Base-by-base conservation (phyloP, 2,888 invertebrate species). In the Cyclophora punctaria region DNA sequence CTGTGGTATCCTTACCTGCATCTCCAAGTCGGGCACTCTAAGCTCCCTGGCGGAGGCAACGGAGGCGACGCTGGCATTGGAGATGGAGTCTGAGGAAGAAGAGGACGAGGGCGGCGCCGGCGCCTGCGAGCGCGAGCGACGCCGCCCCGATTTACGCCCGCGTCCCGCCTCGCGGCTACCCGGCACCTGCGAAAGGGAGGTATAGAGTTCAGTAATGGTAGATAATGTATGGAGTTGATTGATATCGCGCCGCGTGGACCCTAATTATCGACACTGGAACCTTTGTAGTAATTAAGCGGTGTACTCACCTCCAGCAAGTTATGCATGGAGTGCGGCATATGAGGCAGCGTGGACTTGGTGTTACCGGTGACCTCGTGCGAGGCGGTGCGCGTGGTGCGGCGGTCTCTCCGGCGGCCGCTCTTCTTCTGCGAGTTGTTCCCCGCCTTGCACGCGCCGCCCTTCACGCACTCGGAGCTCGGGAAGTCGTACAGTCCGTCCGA, bases 401-500 rank as follows among this genome's bases (percentile, higher is more conserved):
- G 90, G 20, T 93, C 90, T 71, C 91, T 90, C 63, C 92, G 90
- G 49, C 91, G 90, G 5, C 90, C 90, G 3, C 90, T 89, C 72
- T 92, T 92, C 67, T 92, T 90, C 64, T 90, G 90, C 54, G 90
- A 80, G 48, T 83, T 89, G 47, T 75, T 80, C 5, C 83, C 77
- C 4, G 82, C 78, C 57, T 81, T 85, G 58, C 89, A 89, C 67
- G 86, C 91, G 63, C 89, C 91, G 4, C 86, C 89, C 71, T 81
- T 86, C 54, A 90, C 84, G 58, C 91, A 91, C 72, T 94, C 94
- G 4, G 94, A 93, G 73, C 94, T 94, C 3, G 94, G 93, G 69
- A 93, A 94, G 75, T 95, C 94, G 72, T 94, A 94, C 34, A 94
- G 80, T 3, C 94, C 94, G 73, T 95, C 95, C 0, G 94, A 94